Evolutionary conservation across 92 coral and sea anemone species (phyloP), one percentile per base, ranked within the genome.

Genomic region (Phymanthus crucifer): DNA sequence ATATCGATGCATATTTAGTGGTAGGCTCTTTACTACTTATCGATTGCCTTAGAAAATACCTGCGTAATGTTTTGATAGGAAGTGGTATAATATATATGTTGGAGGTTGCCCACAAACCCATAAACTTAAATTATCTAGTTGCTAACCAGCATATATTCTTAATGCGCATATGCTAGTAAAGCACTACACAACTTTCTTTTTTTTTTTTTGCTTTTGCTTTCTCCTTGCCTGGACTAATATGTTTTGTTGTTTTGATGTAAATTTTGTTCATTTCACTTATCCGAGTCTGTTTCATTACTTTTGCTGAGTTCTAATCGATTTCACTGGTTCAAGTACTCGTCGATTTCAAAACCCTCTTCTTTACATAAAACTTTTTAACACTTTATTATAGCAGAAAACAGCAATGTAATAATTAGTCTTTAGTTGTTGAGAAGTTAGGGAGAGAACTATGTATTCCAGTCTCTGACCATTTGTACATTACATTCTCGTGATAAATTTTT

Each of bases 21-120:
- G 26, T 38, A 56, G n/a, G 71, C 31, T 50, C 12, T 57, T 76
- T 3, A 2, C 10, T 54, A 29, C 6, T 54, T 21, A 50, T 21
- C 13, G 64, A 6, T 54, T 26, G 24, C 64, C 8, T 3, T 11
- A 27, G 48, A 64, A 77, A 77, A 77, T 77, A 77, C 64, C 81
- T 33, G 81, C 72, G 72, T 61, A 76, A 64, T 77, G 81, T 77
- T 80, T 70, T 80, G 77, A 80, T 80, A 35, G 47, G 36, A 64
- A 77, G 71, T 38, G 81, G 24, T 36, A 37, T 56, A 76, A 56
- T 29, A 77, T 77, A n/a, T 52, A 77, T 65, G 72, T 77, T 29
- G 56, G 26, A 47, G 79, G 81, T 36, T 79, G 68, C 71, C 83
- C 83, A 72, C 83, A 68, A 67, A 71, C 37, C 84, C 37, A 27